Evolutionary conservation across 2,113 vertebrate genomes (phyloP).

Genomic region (Vidua chalybeata): DNA sequence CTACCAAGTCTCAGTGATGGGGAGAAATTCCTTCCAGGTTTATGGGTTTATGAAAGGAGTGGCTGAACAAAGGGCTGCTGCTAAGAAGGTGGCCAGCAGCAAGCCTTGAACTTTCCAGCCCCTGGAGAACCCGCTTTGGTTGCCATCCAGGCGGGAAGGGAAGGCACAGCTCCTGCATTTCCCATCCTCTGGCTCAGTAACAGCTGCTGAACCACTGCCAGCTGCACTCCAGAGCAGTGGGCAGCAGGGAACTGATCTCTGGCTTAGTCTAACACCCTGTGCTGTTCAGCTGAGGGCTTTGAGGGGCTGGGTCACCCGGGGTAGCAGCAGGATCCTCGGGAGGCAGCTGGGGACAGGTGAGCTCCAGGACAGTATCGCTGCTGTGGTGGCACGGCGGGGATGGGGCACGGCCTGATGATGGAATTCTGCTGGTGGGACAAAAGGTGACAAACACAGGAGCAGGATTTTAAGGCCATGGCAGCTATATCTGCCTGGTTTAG

Average conservation of each 20-base stretch:
- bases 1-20: not conserved
- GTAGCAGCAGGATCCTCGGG: not conserved
- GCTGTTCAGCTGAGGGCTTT: not conserved
- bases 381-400: rapidly evolving
- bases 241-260: not conserved
- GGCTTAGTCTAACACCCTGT: rapidly evolving
- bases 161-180: not conserved
- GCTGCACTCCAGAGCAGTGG: rapidly evolving
- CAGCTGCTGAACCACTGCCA: not conserved
- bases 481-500: not conserved
- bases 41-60: not conserved
- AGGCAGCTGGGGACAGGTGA: not conserved
- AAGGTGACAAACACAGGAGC: not conserved
- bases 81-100: not conserved
- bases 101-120: not conserved
- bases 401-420: not conserved
- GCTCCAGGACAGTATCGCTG: not conserved
- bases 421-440: not conserved
- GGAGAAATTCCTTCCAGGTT: not conserved
- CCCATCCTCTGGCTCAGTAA: not conserved
- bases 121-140: not conserved
- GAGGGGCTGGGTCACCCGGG: not conserved
- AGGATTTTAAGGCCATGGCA: not conserved
- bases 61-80: not conserved
- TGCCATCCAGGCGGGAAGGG: not conserved